Evolutionary conservation across 2,113 vertebrate species (phyloP).

Genomic region (Saimiri boliviensis): DNA sequence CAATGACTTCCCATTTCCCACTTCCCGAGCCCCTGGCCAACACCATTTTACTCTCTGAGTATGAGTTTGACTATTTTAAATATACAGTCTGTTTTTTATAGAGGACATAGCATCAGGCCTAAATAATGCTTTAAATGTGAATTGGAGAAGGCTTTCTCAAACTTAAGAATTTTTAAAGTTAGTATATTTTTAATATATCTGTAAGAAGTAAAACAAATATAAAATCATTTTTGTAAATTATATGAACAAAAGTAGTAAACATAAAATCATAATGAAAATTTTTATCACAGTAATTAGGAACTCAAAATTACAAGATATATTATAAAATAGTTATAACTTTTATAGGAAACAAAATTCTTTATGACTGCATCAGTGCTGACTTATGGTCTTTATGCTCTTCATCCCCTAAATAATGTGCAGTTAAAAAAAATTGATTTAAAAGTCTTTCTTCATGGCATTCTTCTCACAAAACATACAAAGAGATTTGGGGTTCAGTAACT

Average conservation of each 20-base stretch:
- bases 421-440: neutral
- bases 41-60: neutral
- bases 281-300: neutral
- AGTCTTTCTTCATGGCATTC: neutral
- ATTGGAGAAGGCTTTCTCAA: neutral
- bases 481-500: neutral
- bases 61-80: neutral
- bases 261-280: conserved; percentile 6
- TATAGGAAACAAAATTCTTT: neutral
- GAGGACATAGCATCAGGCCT: neutral
- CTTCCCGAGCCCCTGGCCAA: neutral
- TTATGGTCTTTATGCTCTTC: neutral
- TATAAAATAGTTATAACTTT: neutral
- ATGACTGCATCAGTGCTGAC: neutral
- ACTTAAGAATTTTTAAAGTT: neutral
- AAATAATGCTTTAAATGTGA: conserved; percentile 17
- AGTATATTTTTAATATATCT: neutral
- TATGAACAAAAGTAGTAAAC: neutral
- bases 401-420: too few relatives aligned
- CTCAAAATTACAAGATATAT: neutral
- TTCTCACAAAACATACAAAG: neutral
- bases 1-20: neutral
- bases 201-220: neutral
- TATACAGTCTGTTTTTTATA: conserved; percentile 3
- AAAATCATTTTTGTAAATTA: neutral